These are phyloP conservation scores for Drosophila grimshawi DNA, from an alignment of 1,140 invertebrate species.

Conservation along the genomic window DNA sequence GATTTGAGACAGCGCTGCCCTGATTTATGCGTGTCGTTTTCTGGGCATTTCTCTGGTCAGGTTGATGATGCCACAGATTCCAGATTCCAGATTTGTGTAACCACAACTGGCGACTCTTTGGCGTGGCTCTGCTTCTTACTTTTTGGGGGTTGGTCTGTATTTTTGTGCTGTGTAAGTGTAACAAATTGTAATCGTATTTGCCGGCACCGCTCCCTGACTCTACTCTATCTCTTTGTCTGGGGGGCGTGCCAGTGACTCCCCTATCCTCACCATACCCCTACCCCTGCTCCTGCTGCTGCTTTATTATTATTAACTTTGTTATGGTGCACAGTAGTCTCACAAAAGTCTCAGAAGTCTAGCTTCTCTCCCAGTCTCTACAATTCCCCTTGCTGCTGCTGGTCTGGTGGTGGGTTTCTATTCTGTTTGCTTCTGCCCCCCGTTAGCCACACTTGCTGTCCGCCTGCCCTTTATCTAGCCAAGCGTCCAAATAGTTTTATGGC, in stretches of 20 bases:
- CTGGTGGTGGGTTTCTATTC: conserved; percentile 26
- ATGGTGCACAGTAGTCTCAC: conserved; percentile 68
- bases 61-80: conserved; percentile 64
- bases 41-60: conserved; percentile 74
- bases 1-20: conserved; percentile 51
- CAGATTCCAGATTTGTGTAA: conserved; percentile 76
- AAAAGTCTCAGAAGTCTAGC: conserved; percentile 51
- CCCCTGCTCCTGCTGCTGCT: conserved; percentile 36
- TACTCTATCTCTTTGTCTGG: conserved; percentile 20
- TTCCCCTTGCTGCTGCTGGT: conserved; percentile 1
- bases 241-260: conserved; percentile 7
- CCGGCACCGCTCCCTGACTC: conserved; percentile 53
- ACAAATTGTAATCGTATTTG: conserved; percentile 82
- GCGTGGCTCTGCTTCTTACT: conserved; percentile 40
- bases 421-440: conserved; percentile 36
- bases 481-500: conserved; percentile 80
- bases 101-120: conserved; percentile 75
- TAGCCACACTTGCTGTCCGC: conserved; percentile 75
- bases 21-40: conserved; percentile 69
- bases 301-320: conserved; percentile 82
- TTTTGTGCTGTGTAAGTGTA: conserved; percentile 80
- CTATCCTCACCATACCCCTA: conserved; percentile 9
- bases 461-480: conserved; percentile 72
- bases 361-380: conserved; percentile 10
- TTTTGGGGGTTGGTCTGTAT: conserved; percentile 38